A percentile compares a stretch with the other conserved stretches of the same genome.
Evolutionary conservation across 2,113 vertebrate species (phyloP).

Genomic region (Pholis gunnellus): DNA sequence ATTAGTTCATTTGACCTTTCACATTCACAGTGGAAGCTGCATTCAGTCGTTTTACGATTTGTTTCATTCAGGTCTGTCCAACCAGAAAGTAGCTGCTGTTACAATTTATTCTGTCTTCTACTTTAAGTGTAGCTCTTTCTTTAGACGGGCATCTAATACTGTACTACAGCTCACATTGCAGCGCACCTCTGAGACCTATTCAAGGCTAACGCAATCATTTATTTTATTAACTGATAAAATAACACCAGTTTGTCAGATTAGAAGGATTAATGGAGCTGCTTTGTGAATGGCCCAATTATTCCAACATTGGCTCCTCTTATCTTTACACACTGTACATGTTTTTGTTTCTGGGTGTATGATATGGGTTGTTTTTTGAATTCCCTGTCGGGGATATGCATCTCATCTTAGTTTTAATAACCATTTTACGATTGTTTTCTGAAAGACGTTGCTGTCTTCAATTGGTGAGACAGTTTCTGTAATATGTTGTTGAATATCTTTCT

Average conservation of each 20-base stretch:
- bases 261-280: slow-evolving; percentile 2
- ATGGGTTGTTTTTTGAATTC: neutral
- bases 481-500: neutral
- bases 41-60: neutral
- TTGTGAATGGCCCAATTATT: neutral
- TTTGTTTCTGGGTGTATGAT: neutral
- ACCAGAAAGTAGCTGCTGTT: neutral
- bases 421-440: neutral
- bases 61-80: neutral
- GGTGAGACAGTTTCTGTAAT: neutral
- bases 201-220: neutral
- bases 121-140: neutral
- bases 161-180: neutral
- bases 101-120: neutral
- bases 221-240: neutral
- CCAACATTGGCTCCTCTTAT: neutral
- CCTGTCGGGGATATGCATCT: neutral
- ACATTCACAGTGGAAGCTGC: neutral
- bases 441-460: neutral
- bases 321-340: neutral
- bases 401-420: neutral
- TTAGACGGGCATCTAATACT: neutral
- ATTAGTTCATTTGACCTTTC: neutral
- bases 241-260: neutral
- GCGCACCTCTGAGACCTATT: neutral